Evolutionary conservation across 2,888 invertebrate genomes (phyloP), one percentile per base, ranked within the genome.

Genomic region (Cataglyphis altisquamis): DNA sequence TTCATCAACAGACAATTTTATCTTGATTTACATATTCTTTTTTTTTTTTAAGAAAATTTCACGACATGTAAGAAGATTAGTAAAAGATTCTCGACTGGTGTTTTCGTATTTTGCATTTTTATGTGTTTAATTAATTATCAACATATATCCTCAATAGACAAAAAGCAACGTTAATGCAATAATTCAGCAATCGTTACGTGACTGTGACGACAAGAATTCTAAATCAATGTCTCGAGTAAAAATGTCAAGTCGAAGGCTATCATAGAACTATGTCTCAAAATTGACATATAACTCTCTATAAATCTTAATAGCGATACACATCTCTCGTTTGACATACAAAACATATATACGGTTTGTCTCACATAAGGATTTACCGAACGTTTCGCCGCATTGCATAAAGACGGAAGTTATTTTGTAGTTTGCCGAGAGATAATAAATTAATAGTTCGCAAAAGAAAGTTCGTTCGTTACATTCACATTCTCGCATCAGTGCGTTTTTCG

Each of bases 361-460:
- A 66, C 62, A 48, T 72, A 84, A 84, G 72, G 6, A 55, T 84
- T 84, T 85, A 84, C 75, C 32, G 55, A 48, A 74, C 21, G 36
- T 36, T 36, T 12, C 41, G 21, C 10, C 82, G 55, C 3, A 45
- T 84, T 84, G 21, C 84, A 57, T 57, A 82, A 84, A 67, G 63
- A 15, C 72, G 84, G 77, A 84, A 86, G 73, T 77, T 75, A 52
- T 55, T 84, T 82, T 72, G 64, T 60, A 52, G 48, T 67, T 62
- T 29, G 36, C 18, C 8, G 52, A 62, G 73, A 62, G 62, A 77
- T 62, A 48, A 83, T 82, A 70, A 60, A 57, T 75, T 63, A 25
- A 84, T 29, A 25, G 29, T 45, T 62, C n/a, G 36, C 32, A 48
- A 41, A 66, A 12, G 12, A 48, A 52, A 52, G 64, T 55, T 55